Conservation (phyloP, 2,888 invertebrate species). For the Rhabditoides inermis region DNA sequence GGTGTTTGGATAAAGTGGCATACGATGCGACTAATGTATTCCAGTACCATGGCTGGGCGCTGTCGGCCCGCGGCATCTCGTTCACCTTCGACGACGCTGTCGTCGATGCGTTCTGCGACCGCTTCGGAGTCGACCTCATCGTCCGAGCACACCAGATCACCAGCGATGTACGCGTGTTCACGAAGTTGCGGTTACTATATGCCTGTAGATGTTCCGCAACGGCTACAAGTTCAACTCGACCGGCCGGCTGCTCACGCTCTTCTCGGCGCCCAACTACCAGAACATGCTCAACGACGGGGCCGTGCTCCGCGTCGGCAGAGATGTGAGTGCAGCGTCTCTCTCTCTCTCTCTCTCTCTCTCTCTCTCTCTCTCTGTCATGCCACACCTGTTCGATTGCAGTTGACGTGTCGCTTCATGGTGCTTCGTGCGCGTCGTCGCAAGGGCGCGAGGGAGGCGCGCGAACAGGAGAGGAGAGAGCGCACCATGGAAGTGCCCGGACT, state of each 20-base stretch:
- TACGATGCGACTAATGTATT: neutral
- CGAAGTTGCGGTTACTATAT: neutral
- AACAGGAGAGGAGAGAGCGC: too few species aligned
- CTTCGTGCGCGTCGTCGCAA: too few species aligned
- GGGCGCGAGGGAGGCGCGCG: too few species aligned
- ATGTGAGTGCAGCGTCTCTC: too few species aligned
- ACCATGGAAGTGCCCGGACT: too few species aligned
- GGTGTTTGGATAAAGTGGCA: too few species aligned
- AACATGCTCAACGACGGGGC: constrained; percentile 32
- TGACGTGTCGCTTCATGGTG: too few species aligned
- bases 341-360: too few species aligned
- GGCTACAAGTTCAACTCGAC: constrained; percentile 31
- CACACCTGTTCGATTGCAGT: too few species aligned
- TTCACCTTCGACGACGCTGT: constrained; percentile 59
- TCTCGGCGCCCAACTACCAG: constrained; percentile 41
- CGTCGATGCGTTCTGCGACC: constrained; percentile 56
- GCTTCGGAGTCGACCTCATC: constrained; percentile 57
- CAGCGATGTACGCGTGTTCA: constrained; percentile 17
- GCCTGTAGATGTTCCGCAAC: constrained; percentile 23
- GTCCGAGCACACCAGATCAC: constrained; percentile 59
- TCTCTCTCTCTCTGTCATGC: too few species aligned
- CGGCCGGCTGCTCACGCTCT: constrained; percentile 35
- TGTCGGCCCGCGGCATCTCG: constrained; percentile 57
- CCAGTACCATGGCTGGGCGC: constrained; percentile 22
- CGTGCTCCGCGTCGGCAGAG: constrained; percentile 22